Evolutionary conservation across 1,140 invertebrate species (phyloP), one percentile per base, ranked within the genome.

Genomic region (Trachymyrmex septentrionalis): DNA sequence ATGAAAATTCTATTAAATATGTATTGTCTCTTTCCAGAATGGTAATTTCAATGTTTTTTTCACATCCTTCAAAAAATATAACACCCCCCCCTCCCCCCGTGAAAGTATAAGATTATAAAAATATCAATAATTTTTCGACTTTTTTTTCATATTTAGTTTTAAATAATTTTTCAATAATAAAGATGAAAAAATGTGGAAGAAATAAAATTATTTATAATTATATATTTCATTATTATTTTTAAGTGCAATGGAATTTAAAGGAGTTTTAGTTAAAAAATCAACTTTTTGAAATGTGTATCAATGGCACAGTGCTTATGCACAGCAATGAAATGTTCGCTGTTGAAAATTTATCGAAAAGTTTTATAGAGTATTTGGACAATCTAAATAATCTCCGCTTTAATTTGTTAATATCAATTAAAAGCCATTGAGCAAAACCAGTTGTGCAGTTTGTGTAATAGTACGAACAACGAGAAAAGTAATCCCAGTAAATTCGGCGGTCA

Each of bases 401-500:
- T 67, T 10, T n/a, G 34, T 14, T 48, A 48, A 9, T 27, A 67
- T 34, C 30, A 21, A 1, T 61, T 48, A 24, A 59, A 48, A 82
- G 12, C 10, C 21, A 16, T 6, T 48, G 12, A 24, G 4, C n/a
- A 30, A 59, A 73, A 73, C 57, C n/a, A 24, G 14, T 38, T 38
- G 19, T 59, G 64, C 5, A 48, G 19, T 34, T 30, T 57, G 9
- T 3, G 7, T n/a, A 7, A 61, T 21, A 44, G 44, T 34, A 34
- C 21, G 9, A 72, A 38, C 34, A 81, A 19, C 27, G 14, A 63
- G n/a, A 12, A 75, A 75, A 72, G 5, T 12, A 75, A 84, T 84
- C 14, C 7, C 38, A 73, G 5, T 69, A 48, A 75, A 80, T 86
- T 71, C 30, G n/a, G 21, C 21, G 27, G 55, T 55, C 34, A 16